Evolutionary conservation across 2,797 vertebrate species (phyloP).

Genomic region (Buceros bicornis): DNA sequence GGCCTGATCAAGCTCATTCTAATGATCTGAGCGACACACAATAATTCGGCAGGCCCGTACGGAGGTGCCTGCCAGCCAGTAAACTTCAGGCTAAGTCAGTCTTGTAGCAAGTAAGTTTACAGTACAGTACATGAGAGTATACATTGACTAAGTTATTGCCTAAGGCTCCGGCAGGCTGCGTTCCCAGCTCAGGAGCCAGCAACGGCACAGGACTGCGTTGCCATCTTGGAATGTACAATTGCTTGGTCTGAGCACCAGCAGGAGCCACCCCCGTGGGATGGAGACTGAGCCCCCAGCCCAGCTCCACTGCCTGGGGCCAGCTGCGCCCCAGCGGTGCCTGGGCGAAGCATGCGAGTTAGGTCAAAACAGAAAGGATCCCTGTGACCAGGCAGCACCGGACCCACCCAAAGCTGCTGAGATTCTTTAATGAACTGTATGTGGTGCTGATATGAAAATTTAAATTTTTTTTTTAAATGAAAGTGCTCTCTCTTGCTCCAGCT

Average conservation of each 20-base stretch:
- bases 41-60: not conserved
- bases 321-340: not conserved
- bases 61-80: not conserved
- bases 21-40: not conserved
- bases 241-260: not conserved
- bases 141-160: conserved; percentile 67
- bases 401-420: not conserved
- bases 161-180: conserved; percentile 12
- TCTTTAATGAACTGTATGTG: conserved; percentile 1
- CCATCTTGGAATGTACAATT: conserved; percentile 61
- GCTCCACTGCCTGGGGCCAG: not conserved
- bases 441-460: conserved; percentile 2
- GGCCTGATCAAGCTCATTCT: not conserved
- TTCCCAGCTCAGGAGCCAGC: not conserved
- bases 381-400: not conserved
- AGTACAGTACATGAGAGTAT: conserved; percentile 16
- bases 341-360: not conserved
- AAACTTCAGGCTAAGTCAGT: not conserved
- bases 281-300: not conserved
- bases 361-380: not conserved
- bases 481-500: conserved; percentile 65
- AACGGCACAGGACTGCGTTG: conserved; percentile 10
- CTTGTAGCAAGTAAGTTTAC: conserved; percentile 6
- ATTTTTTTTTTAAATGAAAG: conserved; percentile 53
- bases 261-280: not conserved